phyloP scores from a whole-genome alignment of 2,113 vertebrate species.

The Ursus arctos region DNA sequence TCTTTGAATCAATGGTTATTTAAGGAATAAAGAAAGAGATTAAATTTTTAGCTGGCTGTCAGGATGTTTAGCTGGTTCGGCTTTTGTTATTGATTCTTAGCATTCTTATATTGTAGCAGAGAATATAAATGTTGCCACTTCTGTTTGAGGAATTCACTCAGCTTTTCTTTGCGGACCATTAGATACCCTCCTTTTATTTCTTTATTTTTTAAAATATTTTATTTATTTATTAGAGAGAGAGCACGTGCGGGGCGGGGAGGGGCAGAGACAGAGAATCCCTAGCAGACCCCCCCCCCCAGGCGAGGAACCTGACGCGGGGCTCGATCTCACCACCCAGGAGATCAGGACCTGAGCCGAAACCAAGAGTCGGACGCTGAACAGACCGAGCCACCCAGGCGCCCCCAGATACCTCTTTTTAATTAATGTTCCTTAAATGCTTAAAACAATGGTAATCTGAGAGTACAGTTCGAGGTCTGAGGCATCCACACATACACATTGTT shows the following conservation, averaged over 20 bases:
- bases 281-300: neutral
- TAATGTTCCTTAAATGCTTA: neutral
- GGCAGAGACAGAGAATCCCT: neutral
- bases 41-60: neutral
- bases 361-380: neutral
- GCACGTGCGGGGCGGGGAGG: neutral
- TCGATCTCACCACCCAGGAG: neutral
- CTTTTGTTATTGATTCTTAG: neutral
- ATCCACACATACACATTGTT: neutral
- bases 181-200: neutral
- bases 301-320: accelerated
- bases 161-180: neutral
- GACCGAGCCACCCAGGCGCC: neutral
- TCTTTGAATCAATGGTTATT: neutral
- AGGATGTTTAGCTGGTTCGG: neutral
- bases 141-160: neutral
- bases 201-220: neutral
- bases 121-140: neutral
- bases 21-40: neutral
- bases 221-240: neutral
- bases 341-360: neutral
- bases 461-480: accelerated
- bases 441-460: accelerated
- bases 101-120: neutral
- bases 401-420: neutral